Percentiles rank a stretch among this genome's conserved stretches.
These are phyloP conservation scores for Nycteola revayana DNA, from an alignment of 2,888 invertebrate genomes.

Conservation along the genomic window DNA sequence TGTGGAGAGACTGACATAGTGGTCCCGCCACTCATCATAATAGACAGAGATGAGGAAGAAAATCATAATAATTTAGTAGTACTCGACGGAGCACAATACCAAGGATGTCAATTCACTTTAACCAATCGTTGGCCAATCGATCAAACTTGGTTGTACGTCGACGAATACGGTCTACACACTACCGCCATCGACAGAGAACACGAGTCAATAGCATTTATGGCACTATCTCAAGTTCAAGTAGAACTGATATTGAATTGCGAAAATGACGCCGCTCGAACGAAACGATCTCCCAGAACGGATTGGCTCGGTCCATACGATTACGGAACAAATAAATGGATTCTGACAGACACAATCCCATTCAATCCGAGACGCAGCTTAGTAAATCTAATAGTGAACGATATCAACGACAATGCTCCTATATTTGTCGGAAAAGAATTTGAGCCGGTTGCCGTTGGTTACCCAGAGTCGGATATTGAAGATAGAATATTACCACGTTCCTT, in stretches of 20 bases:
- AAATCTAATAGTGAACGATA: constrained; percentile 75
- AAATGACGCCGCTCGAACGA: constrained; percentile 40
- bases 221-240: constrained; percentile 71
- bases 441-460: constrained; percentile 72
- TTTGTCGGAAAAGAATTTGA: constrained; percentile 60
- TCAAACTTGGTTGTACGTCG: constrained; percentile 66
- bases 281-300: constrained; percentile 47
- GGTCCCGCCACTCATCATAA: constrained; percentile 57
- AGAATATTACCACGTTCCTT: constrained; percentile 67
- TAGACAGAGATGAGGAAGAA: constrained; percentile 66
- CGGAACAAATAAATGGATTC: constrained; percentile 62
- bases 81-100: constrained; percentile 39
- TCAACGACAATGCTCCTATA: constrained; percentile 77
- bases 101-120: constrained; percentile 56
- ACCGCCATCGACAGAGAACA: constrained; percentile 69
- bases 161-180: constrained; percentile 59
- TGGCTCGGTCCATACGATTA: constrained; percentile 58
- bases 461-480: constrained; percentile 56
- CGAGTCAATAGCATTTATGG: constrained; percentile 68
- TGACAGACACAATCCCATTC: constrained; percentile 60
- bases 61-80: constrained; percentile 53
- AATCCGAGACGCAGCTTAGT: constrained; percentile 64
- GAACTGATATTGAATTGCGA: constrained; percentile 62
- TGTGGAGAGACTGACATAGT: constrained; percentile 46
- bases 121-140: constrained; percentile 62